phyloP scores from a whole-genome alignment of 37 sponge, comb jelly and placozoan genomes.

The Mnemiopsis leidyi region DNA sequence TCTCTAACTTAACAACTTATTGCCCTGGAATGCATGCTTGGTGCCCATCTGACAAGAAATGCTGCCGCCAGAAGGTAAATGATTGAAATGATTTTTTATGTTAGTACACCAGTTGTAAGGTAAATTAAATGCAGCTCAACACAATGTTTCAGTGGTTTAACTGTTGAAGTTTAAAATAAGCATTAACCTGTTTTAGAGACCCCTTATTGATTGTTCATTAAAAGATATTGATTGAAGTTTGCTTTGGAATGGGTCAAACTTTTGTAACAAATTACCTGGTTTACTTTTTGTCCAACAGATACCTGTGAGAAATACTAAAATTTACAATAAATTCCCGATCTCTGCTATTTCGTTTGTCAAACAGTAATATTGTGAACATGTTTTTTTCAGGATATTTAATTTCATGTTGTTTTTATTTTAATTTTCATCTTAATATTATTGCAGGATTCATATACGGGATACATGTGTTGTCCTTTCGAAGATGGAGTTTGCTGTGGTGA shows the following conservation, averaged over 20 bases:
- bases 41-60: background rate
- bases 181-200: too few relatives aligned
- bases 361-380: too few relatives aligned
- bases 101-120: too few relatives aligned
- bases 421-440: background rate
- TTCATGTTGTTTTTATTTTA: background rate
- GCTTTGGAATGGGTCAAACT: too few relatives aligned
- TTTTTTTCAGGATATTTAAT: too few relatives aligned
- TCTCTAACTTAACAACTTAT: background rate
- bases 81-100: too few relatives aligned
- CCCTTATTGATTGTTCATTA: too few relatives aligned
- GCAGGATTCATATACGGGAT: background rate
- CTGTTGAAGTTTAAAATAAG: background rate
- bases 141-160: background rate
- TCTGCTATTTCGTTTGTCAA: too few relatives aligned
- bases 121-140: background rate
- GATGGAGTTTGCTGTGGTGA: slow-evolving; percentile 41
- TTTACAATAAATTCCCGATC: background rate
- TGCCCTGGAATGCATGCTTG: slow-evolving; percentile 50
- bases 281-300: too few relatives aligned
- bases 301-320: background rate
- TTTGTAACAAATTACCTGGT: too few relatives aligned
- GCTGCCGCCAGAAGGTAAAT: background rate
- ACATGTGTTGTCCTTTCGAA: slow-evolving; percentile 17
- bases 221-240: too few relatives aligned